Evolutionary conservation across 2,113 vertebrate genomes (phyloP).

Genomic region (Stigmatopora nigra): DNA sequence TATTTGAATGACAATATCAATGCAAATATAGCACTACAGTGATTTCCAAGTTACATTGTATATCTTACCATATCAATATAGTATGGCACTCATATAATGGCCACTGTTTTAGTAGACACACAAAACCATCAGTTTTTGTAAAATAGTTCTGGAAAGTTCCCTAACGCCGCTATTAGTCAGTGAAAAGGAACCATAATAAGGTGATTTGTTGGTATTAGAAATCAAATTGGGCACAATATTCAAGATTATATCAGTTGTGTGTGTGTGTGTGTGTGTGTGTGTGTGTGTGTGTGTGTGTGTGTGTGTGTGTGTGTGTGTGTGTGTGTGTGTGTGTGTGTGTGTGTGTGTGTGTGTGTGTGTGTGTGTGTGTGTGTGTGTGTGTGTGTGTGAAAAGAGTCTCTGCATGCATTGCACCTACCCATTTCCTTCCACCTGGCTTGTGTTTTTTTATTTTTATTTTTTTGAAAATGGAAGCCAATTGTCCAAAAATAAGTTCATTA

Average conservation of each 20-base stretch:
- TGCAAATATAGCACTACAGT: conserved; percentile 81
- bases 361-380: too few relatives aligned
- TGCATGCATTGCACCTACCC: conserved; percentile 76
- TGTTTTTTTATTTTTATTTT: conserved; percentile 58
- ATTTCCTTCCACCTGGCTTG: conserved; percentile 55
- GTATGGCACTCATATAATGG: conserved; percentile 78
- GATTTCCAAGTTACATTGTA: conserved; percentile 77
- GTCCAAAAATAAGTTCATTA: conserved; percentile 4
- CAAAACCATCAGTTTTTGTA: conserved; percentile 74
- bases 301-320: too few relatives aligned
- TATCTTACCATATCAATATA: conserved; percentile 79
- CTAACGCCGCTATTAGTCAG: conserved; percentile 54
- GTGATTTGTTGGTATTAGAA: conserved; percentile 60
- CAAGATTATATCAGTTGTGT: conserved; percentile 10
- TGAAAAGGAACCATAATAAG: conserved; percentile 60
- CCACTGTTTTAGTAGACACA: conserved; percentile 76
- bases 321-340: too few relatives aligned
- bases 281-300: too few relatives aligned
- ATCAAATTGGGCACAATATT: conserved; percentile 62
- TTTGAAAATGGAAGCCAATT: conserved; percentile 51
- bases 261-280: too few relatives aligned
- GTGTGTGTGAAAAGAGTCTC: conserved; percentile 64
- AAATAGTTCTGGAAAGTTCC: conserved; percentile 67
- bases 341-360: too few relatives aligned
- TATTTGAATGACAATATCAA: conserved; percentile 80